These are phyloP conservation scores for Empidonax traillii DNA, from an alignment of 2,113 vertebrate species.

Conservation along the genomic window DNA sequence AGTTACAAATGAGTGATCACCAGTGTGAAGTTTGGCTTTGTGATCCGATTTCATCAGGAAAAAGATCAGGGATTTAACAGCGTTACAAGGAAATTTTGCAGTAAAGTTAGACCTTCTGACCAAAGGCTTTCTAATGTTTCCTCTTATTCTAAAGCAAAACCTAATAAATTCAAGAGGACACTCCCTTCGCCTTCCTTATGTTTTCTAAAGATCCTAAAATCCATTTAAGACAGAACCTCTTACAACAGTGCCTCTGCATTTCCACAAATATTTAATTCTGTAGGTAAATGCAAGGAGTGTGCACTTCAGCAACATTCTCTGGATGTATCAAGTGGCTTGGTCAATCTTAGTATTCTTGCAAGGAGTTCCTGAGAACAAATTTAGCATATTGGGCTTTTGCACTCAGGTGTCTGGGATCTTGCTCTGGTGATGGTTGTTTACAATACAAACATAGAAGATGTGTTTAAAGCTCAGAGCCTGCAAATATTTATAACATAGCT, in stretches of 20 bases:
- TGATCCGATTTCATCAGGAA: not conserved
- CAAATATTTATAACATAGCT: not conserved
- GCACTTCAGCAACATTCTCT: not conserved
- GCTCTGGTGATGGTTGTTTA: rapidly evolving
- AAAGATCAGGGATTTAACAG: not conserved
- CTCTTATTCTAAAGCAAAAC: not conserved
- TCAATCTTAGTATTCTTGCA: not conserved
- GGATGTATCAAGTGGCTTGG: not conserved
- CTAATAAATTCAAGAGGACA: not conserved
- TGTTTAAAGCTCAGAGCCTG: not conserved
- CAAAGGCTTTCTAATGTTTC: not conserved
- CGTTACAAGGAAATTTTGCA: not conserved
- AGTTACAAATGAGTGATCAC: not conserved
- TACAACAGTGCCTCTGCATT: not conserved
- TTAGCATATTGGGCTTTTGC: not conserved
- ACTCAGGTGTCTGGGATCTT: not conserved
- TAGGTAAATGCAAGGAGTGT: not conserved
- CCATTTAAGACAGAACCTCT: not conserved
- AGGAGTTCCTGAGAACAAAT: not conserved
- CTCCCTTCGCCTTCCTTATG: not conserved
- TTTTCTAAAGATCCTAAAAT: not conserved
- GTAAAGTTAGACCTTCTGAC: not conserved
- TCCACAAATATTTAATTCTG: not conserved
- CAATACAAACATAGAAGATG: not conserved
- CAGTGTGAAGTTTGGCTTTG: not conserved